phyloP scores from a whole-genome alignment of 2,888 invertebrate species.

The Leucozona laternaria region DNA sequence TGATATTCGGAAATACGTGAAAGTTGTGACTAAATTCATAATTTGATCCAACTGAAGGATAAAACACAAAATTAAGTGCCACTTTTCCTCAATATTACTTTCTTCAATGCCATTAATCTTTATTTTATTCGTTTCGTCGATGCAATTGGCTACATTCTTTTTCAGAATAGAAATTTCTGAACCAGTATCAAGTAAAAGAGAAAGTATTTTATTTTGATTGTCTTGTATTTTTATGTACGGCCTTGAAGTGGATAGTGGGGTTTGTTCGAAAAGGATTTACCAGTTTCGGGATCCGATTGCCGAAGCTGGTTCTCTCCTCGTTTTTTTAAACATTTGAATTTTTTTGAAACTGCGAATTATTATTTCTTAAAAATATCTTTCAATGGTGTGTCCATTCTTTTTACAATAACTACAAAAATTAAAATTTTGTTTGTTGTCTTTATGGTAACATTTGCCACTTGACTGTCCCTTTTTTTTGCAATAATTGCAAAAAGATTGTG shows the following conservation, averaged over 20 bases:
- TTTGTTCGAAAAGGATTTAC: background rate
- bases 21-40: slow-evolving; percentile 16
- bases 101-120: slow-evolving; percentile 6
- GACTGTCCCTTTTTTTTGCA: background rate
- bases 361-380: background rate
- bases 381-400: too few species aligned
- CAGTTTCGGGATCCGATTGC: background rate
- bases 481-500: slow-evolving; percentile 1
- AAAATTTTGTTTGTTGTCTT: background rate
- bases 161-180: slow-evolving; percentile 1
- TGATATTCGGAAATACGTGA: slow-evolving; percentile 37
- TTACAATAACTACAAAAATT: slow-evolving; percentile 2
- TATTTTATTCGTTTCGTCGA: background rate
- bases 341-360: too few species aligned
- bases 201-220: background rate
- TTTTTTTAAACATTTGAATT: background rate
- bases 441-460: background rate
- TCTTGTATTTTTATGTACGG: background rate
- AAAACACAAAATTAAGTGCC: slow-evolving; percentile 5
- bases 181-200: background rate
- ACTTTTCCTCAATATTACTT: slow-evolving; percentile 13
- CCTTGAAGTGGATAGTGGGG: background rate
- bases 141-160: background rate
- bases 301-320: background rate
- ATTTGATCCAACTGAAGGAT: slow-evolving; percentile 3